Base-by-base conservation (phyloP, 2,113 vertebrate genomes). In the Nannospalax galili region DNA sequence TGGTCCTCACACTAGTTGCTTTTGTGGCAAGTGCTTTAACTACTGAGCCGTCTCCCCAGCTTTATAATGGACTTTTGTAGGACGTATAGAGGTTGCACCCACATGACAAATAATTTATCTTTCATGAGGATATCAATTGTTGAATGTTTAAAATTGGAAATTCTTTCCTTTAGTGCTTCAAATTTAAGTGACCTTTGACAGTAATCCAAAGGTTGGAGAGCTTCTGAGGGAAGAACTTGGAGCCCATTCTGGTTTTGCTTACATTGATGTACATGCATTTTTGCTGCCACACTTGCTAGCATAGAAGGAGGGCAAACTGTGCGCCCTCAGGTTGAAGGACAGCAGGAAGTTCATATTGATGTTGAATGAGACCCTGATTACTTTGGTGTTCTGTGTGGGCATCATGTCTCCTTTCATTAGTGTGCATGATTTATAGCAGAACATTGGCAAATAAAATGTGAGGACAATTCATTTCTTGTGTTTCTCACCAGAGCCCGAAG, bases 401-500 rank as follows among this genome's bases (percentile, higher is more conserved):
- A 40, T 70, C 88, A 82, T 73, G 72, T 28, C 40, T 78, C 45
- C 32, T 74, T 94, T 92, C 67, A 56, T 48, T 35, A 64, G 35
- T 37, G 65, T 22, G 87, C 42, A 40, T 90, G 30, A 84, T 91
- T 87, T 93, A 70, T 35, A 72, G 88, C 72, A 78, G 69, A 89
- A 92, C 73, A 87, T 11, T 67, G 77, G 65, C 65, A 60, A 86
- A 92, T 5, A 77, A 80, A 81, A 78, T 74, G 15, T 84, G 93
- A 77, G 81, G 90, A 95, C 73, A 96, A 92, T 95, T 81, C 7
- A 32, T 84, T 22, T 88, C 69, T n/a, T 94, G 45, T 84, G 58
- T 24, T 77, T 37, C 32, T 91, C 42, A 28, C 73, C 40, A 73
- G 79, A 90, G 62, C 82, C 56, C 3, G 9, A 3, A 30, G 86